A percentile compares a stretch with the other conserved stretches of the same genome.
Conservation (phyloP, 1,140 invertebrate genomes). For the Hycleus cichorii region DNA sequence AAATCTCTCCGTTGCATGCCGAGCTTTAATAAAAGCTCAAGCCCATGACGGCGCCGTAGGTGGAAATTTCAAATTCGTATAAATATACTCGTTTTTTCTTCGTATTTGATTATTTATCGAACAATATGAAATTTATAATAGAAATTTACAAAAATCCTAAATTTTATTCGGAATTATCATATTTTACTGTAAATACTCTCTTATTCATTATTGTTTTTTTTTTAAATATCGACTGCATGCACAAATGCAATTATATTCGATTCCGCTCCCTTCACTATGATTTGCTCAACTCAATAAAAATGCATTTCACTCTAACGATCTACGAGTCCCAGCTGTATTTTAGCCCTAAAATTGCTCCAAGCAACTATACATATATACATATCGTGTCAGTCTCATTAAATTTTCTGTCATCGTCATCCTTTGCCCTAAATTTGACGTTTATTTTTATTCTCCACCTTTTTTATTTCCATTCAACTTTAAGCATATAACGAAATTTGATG, state of each 20-base stretch:
- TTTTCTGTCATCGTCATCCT: conserved; percentile 2
- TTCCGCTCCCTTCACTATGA: too few relatives aligned
- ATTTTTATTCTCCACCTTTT: background rate
- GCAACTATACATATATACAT: too few relatives aligned
- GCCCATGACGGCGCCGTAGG: conserved; percentile 2
- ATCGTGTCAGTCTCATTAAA: conserved; percentile 5
- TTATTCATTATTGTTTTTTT: conserved; percentile 3
- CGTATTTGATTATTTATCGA: background rate
- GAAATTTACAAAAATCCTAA: background rate
- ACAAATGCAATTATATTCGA: too few relatives aligned
- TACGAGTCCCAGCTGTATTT: too few relatives aligned
- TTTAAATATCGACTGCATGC: background rate
- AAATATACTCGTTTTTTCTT: background rate
- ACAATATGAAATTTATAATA: conserved; percentile 1
- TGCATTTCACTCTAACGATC: too few relatives aligned
- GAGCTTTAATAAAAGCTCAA: conserved; percentile 13
- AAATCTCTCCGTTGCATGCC: conserved; percentile 12
- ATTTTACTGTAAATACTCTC: conserved; percentile 2
- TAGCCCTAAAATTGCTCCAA: too few relatives aligned
- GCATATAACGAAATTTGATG: too few relatives aligned
- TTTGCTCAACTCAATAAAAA: too few relatives aligned
- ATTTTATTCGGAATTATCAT: background rate
- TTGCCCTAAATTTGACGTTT: conserved; percentile 10
- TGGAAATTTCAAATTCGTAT: background rate
- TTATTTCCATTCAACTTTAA: too few relatives aligned